phyloP scores from a whole-genome alignment of 2,888 invertebrate species.

The Andrena haemorrhoa region DNA sequence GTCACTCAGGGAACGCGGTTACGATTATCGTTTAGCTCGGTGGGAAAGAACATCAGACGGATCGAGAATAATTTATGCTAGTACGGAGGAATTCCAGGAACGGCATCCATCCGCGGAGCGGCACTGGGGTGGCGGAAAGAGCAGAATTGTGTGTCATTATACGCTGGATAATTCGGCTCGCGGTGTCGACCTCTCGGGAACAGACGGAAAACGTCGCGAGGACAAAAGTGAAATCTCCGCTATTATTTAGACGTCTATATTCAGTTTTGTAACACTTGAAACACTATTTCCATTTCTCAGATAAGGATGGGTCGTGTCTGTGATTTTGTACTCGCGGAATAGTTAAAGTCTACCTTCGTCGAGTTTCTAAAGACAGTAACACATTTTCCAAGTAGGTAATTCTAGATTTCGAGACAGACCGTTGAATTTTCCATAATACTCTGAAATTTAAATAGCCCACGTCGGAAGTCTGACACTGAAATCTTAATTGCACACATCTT shows the following conservation, averaged over 20 bases:
- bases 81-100: slow-evolving; percentile 14
- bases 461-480: too few species aligned
- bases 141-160: background rate
- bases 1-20: slow-evolving; percentile 54
- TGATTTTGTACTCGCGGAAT: too few species aligned
- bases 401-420: too few species aligned
- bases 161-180: background rate
- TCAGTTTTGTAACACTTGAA: background rate
- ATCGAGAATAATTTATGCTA: slow-evolving; percentile 33
- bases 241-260: background rate
- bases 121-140: background rate
- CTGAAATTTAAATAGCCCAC: too few species aligned
- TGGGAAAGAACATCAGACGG: slow-evolving; percentile 35
- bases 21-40: slow-evolving; percentile 43
- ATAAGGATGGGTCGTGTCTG: too few species aligned
- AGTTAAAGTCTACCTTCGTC: too few species aligned
- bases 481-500: too few species aligned
- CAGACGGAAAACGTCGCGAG: background rate
- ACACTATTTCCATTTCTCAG: background rate
- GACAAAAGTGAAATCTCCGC: background rate
- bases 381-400: too few species aligned
- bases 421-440: too few species aligned
- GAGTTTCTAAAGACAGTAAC: too few species aligned
- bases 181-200: background rate
- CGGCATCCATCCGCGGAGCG: background rate